phyloP scores from a whole-genome alignment of 37 sponge, comb jelly and placozoan genomes.

The Petrosia ficiformis region DNA sequence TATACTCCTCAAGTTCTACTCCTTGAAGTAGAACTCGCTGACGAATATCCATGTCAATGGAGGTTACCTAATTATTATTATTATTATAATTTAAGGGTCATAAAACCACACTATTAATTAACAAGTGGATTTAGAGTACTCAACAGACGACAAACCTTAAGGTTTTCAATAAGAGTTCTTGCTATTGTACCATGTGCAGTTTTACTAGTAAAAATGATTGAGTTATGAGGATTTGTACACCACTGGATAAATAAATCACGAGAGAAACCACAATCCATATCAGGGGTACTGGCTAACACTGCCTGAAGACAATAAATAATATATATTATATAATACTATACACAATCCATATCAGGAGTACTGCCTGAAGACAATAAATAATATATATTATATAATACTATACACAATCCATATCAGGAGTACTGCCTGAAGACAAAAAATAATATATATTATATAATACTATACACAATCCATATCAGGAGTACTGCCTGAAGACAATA shows the following conservation, averaged over 20 bases:
- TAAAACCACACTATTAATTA: background rate
- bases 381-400: too few relatives aligned
- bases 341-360: background rate
- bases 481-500: too few relatives aligned
- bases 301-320: constrained; percentile 54
- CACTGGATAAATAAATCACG: constrained; percentile 90
- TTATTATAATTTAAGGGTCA: too few relatives aligned
- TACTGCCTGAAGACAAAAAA: too few relatives aligned
- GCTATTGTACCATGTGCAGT: constrained; percentile 78
- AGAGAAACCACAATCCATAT: constrained; percentile 91
- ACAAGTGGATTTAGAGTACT: background rate
- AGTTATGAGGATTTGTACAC: constrained; percentile 71
- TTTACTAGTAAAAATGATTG: constrained; percentile 77
- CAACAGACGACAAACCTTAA: background rate
- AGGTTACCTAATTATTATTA: background rate
- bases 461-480: too few relatives aligned
- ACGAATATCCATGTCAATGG: constrained; percentile 60
- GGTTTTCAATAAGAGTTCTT: constrained; percentile 65
- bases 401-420: too few relatives aligned
- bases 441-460: too few relatives aligned
- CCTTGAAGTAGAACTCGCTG: constrained; percentile 84
- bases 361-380: background rate
- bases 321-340: too few relatives aligned
- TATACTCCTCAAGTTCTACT: constrained; percentile 82
- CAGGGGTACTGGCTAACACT: constrained; percentile 84